Percentiles rank a stretch among this genome's conserved stretches.
Evolutionary conservation across 2,888 invertebrate genomes (phyloP).

Genomic region (Merodon equestris): DNA sequence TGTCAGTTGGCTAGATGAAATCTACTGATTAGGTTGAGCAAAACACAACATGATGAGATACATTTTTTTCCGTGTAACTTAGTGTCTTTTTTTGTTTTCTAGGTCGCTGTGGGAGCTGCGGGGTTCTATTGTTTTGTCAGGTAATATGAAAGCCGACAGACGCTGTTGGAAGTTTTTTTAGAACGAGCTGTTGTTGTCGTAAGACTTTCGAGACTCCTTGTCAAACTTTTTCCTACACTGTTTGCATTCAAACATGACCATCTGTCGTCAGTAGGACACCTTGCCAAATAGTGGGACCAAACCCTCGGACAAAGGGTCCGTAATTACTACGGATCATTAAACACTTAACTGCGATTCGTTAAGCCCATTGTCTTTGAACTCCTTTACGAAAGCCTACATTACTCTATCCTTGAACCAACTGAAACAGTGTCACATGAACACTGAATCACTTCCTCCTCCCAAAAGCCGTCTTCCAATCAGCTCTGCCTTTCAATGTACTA

Average conservation of each 20-base stretch:
- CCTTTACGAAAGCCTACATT: slow-evolving; percentile 13
- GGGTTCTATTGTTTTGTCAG: slow-evolving; percentile 37
- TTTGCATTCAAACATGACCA: background rate
- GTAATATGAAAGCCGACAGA: too few species aligned
- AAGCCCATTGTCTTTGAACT: slow-evolving; percentile 23
- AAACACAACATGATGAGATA: slow-evolving; percentile 29
- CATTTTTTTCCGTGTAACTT: background rate
- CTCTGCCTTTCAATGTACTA: slow-evolving; percentile 30
- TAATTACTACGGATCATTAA: slow-evolving; percentile 14
- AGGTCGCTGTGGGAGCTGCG: slow-evolving; percentile 23
- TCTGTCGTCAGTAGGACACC: background rate
- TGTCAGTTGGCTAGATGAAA: slow-evolving; percentile 33
- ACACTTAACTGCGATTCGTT: slow-evolving; percentile 26
- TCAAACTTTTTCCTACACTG: background rate
- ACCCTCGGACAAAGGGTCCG: background rate
- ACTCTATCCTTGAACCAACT: slow-evolving; percentile 10
- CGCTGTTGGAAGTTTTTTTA: too few species aligned
- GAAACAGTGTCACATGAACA: slow-evolving; percentile 20
- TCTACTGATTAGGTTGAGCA: slow-evolving; percentile 37
- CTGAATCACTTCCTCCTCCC: slow-evolving; percentile 22
- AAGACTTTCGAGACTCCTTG: background rate
- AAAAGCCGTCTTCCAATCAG: slow-evolving; percentile 5
- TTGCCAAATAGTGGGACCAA: background rate
- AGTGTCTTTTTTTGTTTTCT: slow-evolving; percentile 1
- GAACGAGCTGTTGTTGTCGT: too few species aligned